Percentiles rank a stretch among this genome's conserved stretches.
Evolutionary conservation across 92 coral and sea anemone genomes (phyloP).

Genomic region (Zoanthus gigantus): DNA sequence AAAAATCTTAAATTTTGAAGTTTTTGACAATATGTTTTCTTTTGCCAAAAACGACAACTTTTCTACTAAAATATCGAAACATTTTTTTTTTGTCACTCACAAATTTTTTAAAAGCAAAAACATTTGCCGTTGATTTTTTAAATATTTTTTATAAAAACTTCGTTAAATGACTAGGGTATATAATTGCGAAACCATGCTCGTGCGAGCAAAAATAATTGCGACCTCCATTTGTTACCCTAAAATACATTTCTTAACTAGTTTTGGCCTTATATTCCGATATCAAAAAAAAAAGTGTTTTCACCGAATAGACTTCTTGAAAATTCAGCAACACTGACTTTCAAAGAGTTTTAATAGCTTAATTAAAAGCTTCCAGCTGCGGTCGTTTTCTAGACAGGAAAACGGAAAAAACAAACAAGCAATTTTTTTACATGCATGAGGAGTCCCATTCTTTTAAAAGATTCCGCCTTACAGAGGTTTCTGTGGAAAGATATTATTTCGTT

Average conservation of each 20-base stretch:
- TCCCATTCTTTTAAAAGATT: neutral
- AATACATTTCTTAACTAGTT: neutral
- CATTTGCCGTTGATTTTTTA: neutral
- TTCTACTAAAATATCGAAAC: neutral
- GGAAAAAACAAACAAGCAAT: no score
- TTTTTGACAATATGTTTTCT: neutral
- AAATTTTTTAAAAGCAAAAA: neutral
- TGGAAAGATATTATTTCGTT: neutral
- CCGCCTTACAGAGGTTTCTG: no score
- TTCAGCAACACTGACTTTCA: no score
- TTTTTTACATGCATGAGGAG: neutral
- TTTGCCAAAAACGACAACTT: neutral
- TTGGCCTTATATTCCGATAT: neutral
- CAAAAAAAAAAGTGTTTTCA: neutral
- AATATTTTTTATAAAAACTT: constrained; percentile 10
- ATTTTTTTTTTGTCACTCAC: neutral
- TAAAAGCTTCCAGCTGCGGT: no score
- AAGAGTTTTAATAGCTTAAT: no score
- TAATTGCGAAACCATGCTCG: constrained; percentile 18
- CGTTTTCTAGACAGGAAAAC: no score
- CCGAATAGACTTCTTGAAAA: no score
- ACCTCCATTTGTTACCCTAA: constrained; percentile 4
- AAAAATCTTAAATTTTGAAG: neutral
- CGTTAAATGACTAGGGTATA: constrained; percentile 15
- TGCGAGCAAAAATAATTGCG: neutral